Conservation (phyloP, 2,888 invertebrate species). For the Notodonta dromedarius region DNA sequence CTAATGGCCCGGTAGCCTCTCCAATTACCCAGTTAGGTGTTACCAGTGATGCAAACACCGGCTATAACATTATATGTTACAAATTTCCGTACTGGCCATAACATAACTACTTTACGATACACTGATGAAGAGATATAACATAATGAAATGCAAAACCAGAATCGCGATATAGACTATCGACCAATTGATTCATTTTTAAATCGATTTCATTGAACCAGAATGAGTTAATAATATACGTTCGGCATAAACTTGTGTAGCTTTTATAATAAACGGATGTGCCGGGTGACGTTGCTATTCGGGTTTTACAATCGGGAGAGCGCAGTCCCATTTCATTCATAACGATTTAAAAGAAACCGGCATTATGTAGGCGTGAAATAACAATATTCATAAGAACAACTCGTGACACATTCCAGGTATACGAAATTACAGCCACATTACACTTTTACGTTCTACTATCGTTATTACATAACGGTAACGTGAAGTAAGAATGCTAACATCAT, state of each 20-base stretch:
- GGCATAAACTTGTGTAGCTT: conserved; percentile 13
- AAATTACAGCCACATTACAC: conserved; percentile 29
- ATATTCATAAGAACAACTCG: conserved; percentile 25
- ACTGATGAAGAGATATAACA: too few species aligned
- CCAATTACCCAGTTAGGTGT: conserved; percentile 40
- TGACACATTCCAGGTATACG: conserved; percentile 27
- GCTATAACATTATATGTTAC: conserved; percentile 9
- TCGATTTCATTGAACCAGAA: not conserved
- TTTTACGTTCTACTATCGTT: not conserved
- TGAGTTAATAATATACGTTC: not conserved
- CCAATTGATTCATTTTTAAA: not conserved
- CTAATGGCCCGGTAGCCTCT: conserved; percentile 38
- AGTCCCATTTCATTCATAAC: conserved; percentile 38
- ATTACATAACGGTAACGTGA: too few species aligned
- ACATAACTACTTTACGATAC: not conserved
- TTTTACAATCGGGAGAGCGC: conserved; percentile 18
- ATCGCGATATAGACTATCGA: not conserved
- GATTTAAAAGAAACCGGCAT: conserved; percentile 24
- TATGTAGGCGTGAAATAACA: conserved; percentile 28
- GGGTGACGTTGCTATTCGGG: conserved; percentile 20
- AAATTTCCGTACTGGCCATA: conserved; percentile 18
- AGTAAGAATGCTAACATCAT: conserved; percentile 2
- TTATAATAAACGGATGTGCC: conserved; percentile 24
- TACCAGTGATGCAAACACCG: conserved; percentile 21
- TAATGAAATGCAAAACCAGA: too few species aligned